Base-by-base conservation (phyloP, 92 coral and sea anemone genomes). In the Anthopleura xanthogrammica region DNA sequence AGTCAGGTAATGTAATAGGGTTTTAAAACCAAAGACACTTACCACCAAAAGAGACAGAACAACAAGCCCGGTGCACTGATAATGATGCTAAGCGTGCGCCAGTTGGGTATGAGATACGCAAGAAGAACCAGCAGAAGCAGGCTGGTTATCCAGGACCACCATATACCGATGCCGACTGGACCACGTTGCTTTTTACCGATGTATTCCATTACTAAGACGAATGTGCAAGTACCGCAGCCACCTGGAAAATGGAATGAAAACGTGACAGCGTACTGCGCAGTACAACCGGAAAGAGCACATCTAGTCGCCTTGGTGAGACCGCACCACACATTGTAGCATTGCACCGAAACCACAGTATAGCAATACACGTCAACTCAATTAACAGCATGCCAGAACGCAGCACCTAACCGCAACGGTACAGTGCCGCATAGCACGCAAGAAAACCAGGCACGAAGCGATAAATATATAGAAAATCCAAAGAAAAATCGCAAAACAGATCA, bases 11-110 rank as follows among this genome's bases (percentile, higher is more conserved):
- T 29, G 36, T 29, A 56, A 62, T 16, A 62, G 5, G 29, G 16
- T 76, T 82, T 39, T 20, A 83, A 82, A 76, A 60, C 36, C 36
- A 29, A 29, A 29, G 36, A 29, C 36, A 29, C 36, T 29, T 29
- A 29, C 36, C 36, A 29, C 87, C 87, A 83, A 39, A 76, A 83
- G 43, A 83, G 7, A 50, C 76, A 5, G 40, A 83, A 83, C 5
- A 62, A 22, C 48, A 76, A 60, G 3, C 87, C 87, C 7, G 87
- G 87, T 11, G 82, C 81, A 50, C 87, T 83, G 20, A 76, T 77
- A 22, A 83, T 64, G 80, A 85, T 80, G 50, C 89, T 82, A 29
- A 89, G 86, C 12, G 75, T 89, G 48, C 92, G 77, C 92, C 92
- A 89, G 64, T 76, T 80, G 56, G 88, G 92, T 7, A 89, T 81